Conservation (phyloP, 2,113 vertebrate genomes). For the Cynopterus brachyotis region DNA sequence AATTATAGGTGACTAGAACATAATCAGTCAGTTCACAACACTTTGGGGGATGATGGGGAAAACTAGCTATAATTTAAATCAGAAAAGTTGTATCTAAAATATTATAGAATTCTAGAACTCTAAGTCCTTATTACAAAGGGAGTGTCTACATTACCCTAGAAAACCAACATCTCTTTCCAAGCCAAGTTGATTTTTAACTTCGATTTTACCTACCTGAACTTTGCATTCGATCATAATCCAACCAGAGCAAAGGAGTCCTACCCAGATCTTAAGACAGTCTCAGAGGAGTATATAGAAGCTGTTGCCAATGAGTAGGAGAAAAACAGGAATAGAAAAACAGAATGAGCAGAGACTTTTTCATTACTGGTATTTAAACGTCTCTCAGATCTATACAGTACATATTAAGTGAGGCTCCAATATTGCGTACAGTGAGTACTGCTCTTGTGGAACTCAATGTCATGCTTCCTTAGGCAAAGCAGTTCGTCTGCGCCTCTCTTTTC, state of each 20-base stretch:
- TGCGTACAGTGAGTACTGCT: not conserved
- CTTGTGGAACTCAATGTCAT: slow-evolving; percentile 37
- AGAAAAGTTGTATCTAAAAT: not conserved
- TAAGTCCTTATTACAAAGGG: not conserved
- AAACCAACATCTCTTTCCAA: not conserved
- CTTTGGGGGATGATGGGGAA: not conserved
- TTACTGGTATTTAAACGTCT: slow-evolving; percentile 55
- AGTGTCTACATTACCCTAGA: not conserved
- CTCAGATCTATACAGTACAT: slow-evolving; percentile 52
- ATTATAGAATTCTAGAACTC: not conserved
- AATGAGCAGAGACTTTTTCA: slow-evolving; percentile 56
- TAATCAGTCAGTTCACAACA: not conserved
- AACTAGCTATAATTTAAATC: not conserved
- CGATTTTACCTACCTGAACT: not conserved
- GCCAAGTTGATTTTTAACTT: not conserved
- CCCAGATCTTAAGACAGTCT: slow-evolving; percentile 44
- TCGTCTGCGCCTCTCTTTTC: slow-evolving; percentile 66
- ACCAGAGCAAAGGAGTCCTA: not conserved
- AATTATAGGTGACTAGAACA: not conserved
- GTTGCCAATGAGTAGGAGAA: slow-evolving; percentile 30
- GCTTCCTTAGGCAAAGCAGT: slow-evolving; percentile 69
- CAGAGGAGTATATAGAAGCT: slow-evolving; percentile 14
- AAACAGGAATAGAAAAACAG: slow-evolving; percentile 38
- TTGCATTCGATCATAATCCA: not conserved
- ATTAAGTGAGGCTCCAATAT: slow-evolving; percentile 57